These are phyloP conservation scores for Percopsis transmontana DNA, from an alignment of 2,113 vertebrate species.

Conservation along the genomic window DNA sequence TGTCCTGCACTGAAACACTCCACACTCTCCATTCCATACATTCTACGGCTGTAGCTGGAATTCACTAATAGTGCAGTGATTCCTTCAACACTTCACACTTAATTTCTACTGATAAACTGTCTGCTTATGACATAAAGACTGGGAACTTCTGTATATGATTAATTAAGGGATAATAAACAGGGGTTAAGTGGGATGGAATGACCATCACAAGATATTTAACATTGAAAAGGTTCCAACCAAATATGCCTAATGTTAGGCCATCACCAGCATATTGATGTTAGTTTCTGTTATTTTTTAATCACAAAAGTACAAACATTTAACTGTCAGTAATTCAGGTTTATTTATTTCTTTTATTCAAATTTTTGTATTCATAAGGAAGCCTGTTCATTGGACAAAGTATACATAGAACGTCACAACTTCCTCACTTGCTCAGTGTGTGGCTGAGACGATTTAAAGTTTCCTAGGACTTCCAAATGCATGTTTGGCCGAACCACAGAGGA, in stretches of 20 bases:
- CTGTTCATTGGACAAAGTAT: slow-evolving; percentile 61
- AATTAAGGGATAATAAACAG: too few relatives aligned
- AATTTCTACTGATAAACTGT: too few relatives aligned
- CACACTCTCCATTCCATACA: background rate
- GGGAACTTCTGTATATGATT: too few relatives aligned
- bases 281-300: too few relatives aligned
- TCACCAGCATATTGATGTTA: too few relatives aligned
- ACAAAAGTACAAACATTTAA: background rate
- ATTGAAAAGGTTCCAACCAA: too few relatives aligned
- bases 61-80: background rate
- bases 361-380: slow-evolving; percentile 51
- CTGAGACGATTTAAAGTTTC: slow-evolving; percentile 69
- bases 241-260: too few relatives aligned
- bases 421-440: slow-evolving; percentile 52
- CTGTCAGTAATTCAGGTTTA: background rate
- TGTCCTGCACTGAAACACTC: slow-evolving; percentile 15
- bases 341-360: slow-evolving; percentile 26
- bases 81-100: background rate
- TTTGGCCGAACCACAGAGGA: slow-evolving; percentile 76
- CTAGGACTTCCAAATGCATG: slow-evolving; percentile 68
- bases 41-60: background rate
- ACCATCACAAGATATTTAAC: too few relatives aligned
- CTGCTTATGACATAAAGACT: too few relatives aligned
- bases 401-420: slow-evolving; percentile 52
- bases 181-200: too few relatives aligned